Base-by-base conservation (phyloP, 1,140 invertebrate species). In the Pogonomyrmex californicus region DNA sequence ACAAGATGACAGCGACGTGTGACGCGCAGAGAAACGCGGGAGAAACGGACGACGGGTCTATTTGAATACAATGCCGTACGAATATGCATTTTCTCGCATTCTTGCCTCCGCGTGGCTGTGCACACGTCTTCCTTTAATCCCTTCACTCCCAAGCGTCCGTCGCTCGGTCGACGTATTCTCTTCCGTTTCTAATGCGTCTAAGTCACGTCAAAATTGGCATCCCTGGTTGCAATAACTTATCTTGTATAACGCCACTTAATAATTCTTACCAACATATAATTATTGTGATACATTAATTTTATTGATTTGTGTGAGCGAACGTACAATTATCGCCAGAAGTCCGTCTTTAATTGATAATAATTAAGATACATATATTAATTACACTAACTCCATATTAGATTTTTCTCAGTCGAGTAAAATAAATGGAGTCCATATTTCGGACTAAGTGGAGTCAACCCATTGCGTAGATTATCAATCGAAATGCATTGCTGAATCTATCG, bases 11-110 rank as follows among this genome's bases (percentile, higher is more conserved):
- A 75, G 81, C 62, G 79, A 68, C 81, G 86, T 77, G 62, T 58
- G 62, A 41, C 38, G 30, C 38, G 54, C 71, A 38, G 1, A 68
- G 75, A 78, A 58, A 66, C 9, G 54, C 12, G 51, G 49, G 70
- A 66, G 58, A 65, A 68, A 70, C 36, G 38, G 36, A 82, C 62
- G 77, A 82, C 62, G 65, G 81, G 58, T 73, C 85, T 56, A 88
- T 90, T 90, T 90, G 88, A 90, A 90, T 91, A 91, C 88, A 91
- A 91, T 91, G 70, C 86, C 36, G 56, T 30, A 62, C 86, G 54
- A 88, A 82, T 91, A 90, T 86, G 75, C 89, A 82, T 90, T 78
- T 90, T 90, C 81, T 86, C 86, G 86, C 89, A 78, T 73, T 88
- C 86, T 63, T 79, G 49, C 83, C 56, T 75, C 78, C 85, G 58